Evolutionary conservation across 2,797 vertebrate genomes (phyloP).

Genomic region (Apogon talboti): DNA sequence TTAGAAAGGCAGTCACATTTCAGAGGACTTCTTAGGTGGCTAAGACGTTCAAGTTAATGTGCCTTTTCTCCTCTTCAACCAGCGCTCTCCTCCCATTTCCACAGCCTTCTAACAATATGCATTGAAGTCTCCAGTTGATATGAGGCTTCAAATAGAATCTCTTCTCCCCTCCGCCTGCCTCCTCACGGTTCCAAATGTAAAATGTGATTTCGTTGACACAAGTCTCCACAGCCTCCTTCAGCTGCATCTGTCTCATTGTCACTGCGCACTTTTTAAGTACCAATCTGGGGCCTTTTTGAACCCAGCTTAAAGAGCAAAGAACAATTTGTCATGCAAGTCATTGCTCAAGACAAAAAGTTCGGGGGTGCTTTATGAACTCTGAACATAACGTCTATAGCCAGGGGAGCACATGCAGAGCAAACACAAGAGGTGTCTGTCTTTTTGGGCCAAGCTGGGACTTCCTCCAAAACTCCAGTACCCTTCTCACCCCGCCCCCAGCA

Average conservation of each 20-base stretch:
- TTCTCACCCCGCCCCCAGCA: constrained; percentile 41
- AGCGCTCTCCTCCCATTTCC: constrained; percentile 60
- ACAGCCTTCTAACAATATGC: constrained; percentile 64
- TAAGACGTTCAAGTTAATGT: constrained; percentile 42
- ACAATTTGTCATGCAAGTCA: constrained; percentile 71
- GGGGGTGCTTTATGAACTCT: constrained; percentile 64
- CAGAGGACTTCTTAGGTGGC: constrained; percentile 20
- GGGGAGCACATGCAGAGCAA: constrained; percentile 52
- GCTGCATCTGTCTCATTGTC: constrained; percentile 70
- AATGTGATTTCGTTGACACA: constrained; percentile 64
- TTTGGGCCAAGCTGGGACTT: constrained; percentile 52
- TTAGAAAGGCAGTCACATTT: constrained; percentile 42
- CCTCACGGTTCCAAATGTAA: constrained; percentile 58
- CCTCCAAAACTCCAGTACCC: constrained; percentile 31
- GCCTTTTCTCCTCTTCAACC: constrained; percentile 54
- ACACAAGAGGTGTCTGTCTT: constrained; percentile 45
- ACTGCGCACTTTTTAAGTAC: constrained; percentile 71
- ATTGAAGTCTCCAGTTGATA: constrained; percentile 63
- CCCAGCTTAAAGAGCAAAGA: constrained; percentile 68
- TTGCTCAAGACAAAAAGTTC: constrained; percentile 66
- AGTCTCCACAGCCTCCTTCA: constrained; percentile 64
- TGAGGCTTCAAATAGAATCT: constrained; percentile 70
- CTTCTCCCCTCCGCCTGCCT: constrained; percentile 56
- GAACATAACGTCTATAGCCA: constrained; percentile 37
- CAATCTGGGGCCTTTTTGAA: constrained; percentile 77